Base-by-base conservation (phyloP, 2,113 vertebrate genomes). In the Nothoprocta perdicaria region DNA sequence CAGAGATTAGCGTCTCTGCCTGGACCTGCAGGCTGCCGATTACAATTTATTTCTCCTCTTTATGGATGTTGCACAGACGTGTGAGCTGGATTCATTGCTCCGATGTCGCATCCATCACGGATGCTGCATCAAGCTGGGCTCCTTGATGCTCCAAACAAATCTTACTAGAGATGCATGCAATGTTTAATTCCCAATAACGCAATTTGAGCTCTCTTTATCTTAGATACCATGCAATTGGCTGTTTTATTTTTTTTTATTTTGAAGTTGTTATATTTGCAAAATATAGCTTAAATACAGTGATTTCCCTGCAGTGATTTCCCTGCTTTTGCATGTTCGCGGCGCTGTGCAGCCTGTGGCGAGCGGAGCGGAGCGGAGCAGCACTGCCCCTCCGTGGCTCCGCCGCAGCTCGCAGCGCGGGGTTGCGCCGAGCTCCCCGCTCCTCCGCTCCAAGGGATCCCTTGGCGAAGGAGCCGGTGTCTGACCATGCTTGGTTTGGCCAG, bases 11-110 rank as follows among this genome's bases (percentile, higher is more conserved):
- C 89, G 93, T 76, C 92, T 95, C 90, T 87, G 86, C 31, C 73
- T 84, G 22, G 82, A 33, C 14, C 91, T 84, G 75, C 90, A 84
- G 77, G 48, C 61, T 45, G 71, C 57, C 95, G 91, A 94, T 89
- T 94, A 71, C 93, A 11, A 96, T 96, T 95, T 90, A 92, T 95
- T 94, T 40, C 85, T 62, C 71, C 40, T 6, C 9, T 89, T 96
- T 88, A 29, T 87, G 92, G 89, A 6, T 67, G 94, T 23, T 89
- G 22, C 2, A 80, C 2, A 75, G 80, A 26, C 12, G 1, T 0
- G 16, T 0, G 40, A 19, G 50, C 41, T 16, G 79, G 74, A 92
- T 60, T 60, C 82, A 38, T 22, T 8, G 89, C 76, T 22, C 5
- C 18, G 78, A 43, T 61, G 50, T 69, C 26, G 24, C 82, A 63